Conservation (phyloP, 2,888 invertebrate genomes). For the Halictus quadricinctus region DNA sequence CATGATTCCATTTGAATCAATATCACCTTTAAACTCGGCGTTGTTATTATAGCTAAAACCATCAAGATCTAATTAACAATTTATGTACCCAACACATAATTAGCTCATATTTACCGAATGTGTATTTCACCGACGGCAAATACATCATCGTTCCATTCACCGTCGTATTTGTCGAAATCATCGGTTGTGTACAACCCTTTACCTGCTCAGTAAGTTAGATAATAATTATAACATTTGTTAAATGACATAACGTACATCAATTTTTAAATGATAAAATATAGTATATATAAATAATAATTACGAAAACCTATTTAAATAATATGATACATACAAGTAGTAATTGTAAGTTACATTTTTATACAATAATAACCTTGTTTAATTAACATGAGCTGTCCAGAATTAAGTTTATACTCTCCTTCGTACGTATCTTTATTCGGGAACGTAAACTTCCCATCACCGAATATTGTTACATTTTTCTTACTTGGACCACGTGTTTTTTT, state of each 20-base stretch:
- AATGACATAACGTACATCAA: neutral
- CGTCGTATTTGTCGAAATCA: conserved; percentile 85
- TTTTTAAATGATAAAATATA: neutral
- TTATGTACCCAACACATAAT: neutral
- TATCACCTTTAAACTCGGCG: conserved; percentile 83
- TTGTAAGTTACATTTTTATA: neutral
- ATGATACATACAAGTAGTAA: neutral
- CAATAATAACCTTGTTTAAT: conserved; percentile 82
- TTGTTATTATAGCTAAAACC: conserved; percentile 81
- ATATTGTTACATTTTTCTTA: neutral
- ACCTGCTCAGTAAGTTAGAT: conserved; percentile 72
- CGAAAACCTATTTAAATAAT: neutral
- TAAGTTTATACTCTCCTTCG: conserved; percentile 84
- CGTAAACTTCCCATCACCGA: conserved; percentile 82
- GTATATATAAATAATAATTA: conserved; percentile 12
- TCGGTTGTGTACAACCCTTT: conserved; percentile 85
- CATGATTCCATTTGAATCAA: conserved; percentile 83
- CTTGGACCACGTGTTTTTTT: neutral
- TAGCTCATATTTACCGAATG: conserved; percentile 51
- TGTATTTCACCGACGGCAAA: conserved; percentile 76
- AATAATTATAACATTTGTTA: neutral
- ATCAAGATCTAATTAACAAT: conserved; percentile 21
- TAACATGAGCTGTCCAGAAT: conserved; percentile 82
- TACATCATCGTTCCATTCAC: conserved; percentile 84
- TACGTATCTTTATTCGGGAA: conserved; percentile 86